Evolutionary conservation across 2,797 vertebrate species (phyloP).

Genomic region (Agapornis canus): DNA sequence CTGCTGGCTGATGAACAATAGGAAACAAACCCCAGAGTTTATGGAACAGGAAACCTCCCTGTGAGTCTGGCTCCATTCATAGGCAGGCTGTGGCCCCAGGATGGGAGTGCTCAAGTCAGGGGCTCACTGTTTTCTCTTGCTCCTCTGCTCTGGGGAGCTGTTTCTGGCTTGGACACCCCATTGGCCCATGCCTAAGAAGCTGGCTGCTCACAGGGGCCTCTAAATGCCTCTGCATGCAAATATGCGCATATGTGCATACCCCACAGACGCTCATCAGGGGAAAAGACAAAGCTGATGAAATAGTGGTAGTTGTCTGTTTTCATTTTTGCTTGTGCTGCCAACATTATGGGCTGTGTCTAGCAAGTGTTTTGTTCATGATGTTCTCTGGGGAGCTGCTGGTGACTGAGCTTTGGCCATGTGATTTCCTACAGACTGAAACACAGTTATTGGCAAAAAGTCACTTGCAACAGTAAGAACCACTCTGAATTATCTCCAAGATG

Average conservation of each 20-base stretch:
- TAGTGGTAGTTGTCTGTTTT: not conserved
- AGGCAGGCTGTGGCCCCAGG: not conserved
- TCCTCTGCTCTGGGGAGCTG: not conserved
- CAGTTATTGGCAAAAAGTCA: not conserved
- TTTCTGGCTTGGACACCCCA: not conserved
- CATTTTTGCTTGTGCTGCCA: not conserved
- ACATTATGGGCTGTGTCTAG: not conserved
- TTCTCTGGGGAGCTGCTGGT: not conserved
- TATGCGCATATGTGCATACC: accelerated
- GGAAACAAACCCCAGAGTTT: not conserved
- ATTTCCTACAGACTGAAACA: not conserved
- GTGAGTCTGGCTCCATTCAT: accelerated
- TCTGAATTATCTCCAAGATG: not conserved
- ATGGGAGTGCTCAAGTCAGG: accelerated
- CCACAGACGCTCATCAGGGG: not conserved
- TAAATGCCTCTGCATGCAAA: not conserved
- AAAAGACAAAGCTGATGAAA: not conserved
- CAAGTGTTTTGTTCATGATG: not conserved
- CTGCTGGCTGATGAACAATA: not conserved
- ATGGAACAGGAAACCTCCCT: not conserved
- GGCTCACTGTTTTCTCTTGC: not conserved
- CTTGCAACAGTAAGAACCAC: not conserved
- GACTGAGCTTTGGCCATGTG: not conserved
- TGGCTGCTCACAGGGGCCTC: not conserved
- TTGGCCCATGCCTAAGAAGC: not conserved